These are phyloP conservation scores for Epinotia brunnichana DNA, from an alignment of 2,888 invertebrate genomes.

Conservation along the genomic window DNA sequence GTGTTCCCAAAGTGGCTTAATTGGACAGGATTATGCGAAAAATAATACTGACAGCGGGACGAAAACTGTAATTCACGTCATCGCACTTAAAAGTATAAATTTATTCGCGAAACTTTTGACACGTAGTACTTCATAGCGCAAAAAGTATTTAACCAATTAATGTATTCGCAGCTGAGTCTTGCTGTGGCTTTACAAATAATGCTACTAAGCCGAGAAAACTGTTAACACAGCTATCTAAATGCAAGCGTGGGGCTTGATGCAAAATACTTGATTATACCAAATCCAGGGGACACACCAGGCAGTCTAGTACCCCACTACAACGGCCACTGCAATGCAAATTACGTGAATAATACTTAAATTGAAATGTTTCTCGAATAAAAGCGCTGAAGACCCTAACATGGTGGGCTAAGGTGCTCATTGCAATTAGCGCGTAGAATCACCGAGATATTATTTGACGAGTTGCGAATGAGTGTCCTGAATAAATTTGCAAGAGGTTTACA, in stretches of 20 bases:
- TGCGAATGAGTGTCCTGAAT: slow-evolving; percentile 74
- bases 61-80: not conserved
- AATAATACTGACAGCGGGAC: not conserved
- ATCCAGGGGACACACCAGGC: slow-evolving; percentile 51
- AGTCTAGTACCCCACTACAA: slow-evolving; percentile 55
- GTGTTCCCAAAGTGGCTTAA: too few relatives aligned
- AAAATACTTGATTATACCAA: slow-evolving; percentile 58
- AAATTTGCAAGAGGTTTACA: slow-evolving; percentile 76
- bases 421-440: slow-evolving; percentile 48
- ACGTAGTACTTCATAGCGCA: not conserved
- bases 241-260: slow-evolving; percentile 49
- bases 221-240: slow-evolving; percentile 52
- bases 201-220: slow-evolving; percentile 46
- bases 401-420: slow-evolving; percentile 51
- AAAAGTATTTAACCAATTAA: slow-evolving; percentile 25
- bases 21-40: not conserved
- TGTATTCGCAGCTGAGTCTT: not conserved
- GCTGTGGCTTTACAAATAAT: slow-evolving; percentile 49
- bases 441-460: slow-evolving; percentile 71
- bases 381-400: slow-evolving; percentile 52
- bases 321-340: slow-evolving; percentile 70
- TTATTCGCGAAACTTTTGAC: not conserved
- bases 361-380: slow-evolving; percentile 57
- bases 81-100: not conserved
- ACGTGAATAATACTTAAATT: slow-evolving; percentile 70